Percentiles rank a stretch among this genome's conserved stretches.
These are phyloP conservation scores for Parnassius apollo DNA, from an alignment of 2,888 invertebrate genomes.

Conservation along the genomic window DNA sequence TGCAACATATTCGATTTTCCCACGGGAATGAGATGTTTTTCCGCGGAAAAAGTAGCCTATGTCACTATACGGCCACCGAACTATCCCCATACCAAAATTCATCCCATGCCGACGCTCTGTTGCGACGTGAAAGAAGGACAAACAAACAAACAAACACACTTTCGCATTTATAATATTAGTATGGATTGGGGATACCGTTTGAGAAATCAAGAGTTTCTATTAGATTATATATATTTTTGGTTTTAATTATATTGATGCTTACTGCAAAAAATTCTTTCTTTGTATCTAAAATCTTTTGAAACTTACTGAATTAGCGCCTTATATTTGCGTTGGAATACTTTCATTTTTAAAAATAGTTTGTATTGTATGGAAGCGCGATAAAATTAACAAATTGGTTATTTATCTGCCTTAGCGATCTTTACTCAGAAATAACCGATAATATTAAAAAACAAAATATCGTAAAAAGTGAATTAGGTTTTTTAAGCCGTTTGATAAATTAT, in stretches of 20 bases:
- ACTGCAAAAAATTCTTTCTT: slow-evolving; percentile 47
- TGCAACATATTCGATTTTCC: no score
- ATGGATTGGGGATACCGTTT: slow-evolving; percentile 50
- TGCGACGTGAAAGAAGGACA: no score
- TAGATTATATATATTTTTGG: slow-evolving; percentile 40
- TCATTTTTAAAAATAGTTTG: slow-evolving; percentile 48
- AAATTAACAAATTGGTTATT: slow-evolving; percentile 46
- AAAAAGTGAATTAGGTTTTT: slow-evolving; percentile 41
- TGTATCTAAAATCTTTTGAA: slow-evolving; percentile 53
- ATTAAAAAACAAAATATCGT: slow-evolving; percentile 40
- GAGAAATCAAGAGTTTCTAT: slow-evolving; percentile 39
- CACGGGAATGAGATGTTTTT: no score
- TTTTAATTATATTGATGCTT: slow-evolving; percentile 39
- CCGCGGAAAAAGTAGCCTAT: no score
- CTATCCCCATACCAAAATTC: no score
- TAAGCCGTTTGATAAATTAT: slow-evolving; percentile 53
- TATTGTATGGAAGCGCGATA: slow-evolving; percentile 34
- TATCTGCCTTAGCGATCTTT: slow-evolving; percentile 42
- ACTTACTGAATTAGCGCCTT: slow-evolving; percentile 56
- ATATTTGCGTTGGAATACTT: slow-evolving; percentile 48
- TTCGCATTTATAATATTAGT: no score
- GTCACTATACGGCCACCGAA: no score
- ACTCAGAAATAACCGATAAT: slow-evolving; percentile 42
- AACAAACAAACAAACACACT: no score
- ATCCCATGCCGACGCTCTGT: no score